Percentiles rank a stretch among this genome's conserved stretches.
Evolutionary conservation across 1,140 invertebrate species (phyloP).

Genomic region (Wasmannia auropunctata): DNA sequence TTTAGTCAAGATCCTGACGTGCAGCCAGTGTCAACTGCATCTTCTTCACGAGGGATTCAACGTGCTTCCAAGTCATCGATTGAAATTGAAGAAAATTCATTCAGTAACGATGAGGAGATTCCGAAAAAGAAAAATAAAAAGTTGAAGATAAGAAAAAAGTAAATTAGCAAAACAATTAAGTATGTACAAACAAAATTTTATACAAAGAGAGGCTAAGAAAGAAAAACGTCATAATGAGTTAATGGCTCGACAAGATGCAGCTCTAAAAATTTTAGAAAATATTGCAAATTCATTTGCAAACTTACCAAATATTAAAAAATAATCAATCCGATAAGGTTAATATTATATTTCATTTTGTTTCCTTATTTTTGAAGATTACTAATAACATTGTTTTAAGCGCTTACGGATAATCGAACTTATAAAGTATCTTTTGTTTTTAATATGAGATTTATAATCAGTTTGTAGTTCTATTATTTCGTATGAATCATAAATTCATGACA

Average conservation of each 20-base stretch:
- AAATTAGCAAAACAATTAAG: not conserved
- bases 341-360: not conserved
- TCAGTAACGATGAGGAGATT: not conserved
- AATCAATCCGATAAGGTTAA: not conserved
- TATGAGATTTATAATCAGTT: not conserved
- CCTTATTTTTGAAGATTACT: not conserved
- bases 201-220: not conserved
- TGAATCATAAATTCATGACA: not conserved
- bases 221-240: not conserved
- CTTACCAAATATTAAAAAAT: not conserved
- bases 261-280: conserved; percentile 24
- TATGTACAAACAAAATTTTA: conserved; percentile 9
- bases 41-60: conserved; percentile 9
- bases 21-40: conserved; percentile 14
- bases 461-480: not conserved
- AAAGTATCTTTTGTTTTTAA: not conserved
- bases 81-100: conserved; percentile 6
- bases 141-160: not conserved
- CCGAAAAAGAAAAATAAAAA: not conserved
- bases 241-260: conserved; percentile 16
- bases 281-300: conserved; percentile 30
- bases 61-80: not conserved
- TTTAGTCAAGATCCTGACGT: conserved; percentile 20
- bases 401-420: not conserved
- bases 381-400: not conserved